These are phyloP conservation scores for Nezara viridula DNA, from an alignment of 2,888 invertebrate species.

Conservation along the genomic window DNA sequence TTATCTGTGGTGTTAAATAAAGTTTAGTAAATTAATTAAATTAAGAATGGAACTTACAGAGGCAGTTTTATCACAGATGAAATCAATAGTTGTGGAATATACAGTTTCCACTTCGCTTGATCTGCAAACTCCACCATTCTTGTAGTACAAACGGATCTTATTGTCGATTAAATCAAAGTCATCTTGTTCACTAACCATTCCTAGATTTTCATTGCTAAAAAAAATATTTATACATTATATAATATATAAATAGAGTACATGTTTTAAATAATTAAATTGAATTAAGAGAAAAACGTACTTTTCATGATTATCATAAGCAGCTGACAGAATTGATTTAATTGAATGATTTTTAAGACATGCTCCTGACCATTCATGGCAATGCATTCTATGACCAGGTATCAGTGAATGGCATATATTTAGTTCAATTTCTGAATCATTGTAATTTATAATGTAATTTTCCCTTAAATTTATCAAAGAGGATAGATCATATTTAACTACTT, in stretches of 20 bases:
- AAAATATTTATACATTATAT: neutral
- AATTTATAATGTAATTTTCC: constrained; percentile 52
- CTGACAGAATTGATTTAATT: neutral
- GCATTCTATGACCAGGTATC: constrained; percentile 37
- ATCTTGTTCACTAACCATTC: neutral
- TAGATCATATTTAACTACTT: constrained; percentile 19
- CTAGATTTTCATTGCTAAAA: constrained; percentile 29
- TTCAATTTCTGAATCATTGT: constrained; percentile 39
- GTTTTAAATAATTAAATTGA: neutral
- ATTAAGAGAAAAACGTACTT: neutral
- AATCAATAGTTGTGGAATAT: constrained; percentile 32
- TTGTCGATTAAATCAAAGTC: neutral
- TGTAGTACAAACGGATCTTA: constrained; percentile 20
- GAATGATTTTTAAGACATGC: constrained; percentile 24
- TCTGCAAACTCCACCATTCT: constrained; percentile 19
- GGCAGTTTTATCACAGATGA: constrained; percentile 29
- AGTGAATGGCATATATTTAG: constrained; percentile 53
- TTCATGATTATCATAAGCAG: neutral
- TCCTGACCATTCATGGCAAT: constrained; percentile 23
- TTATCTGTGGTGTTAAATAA: no score
- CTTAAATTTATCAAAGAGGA: constrained; percentile 49
- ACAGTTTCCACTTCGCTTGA: neutral
- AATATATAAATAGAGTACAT: neutral
- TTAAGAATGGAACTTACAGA: constrained; percentile 33
- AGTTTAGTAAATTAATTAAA: neutral